A percentile compares a stretch with the other conserved stretches of the same genome.
These are phyloP conservation scores for Siniperca obscura DNA, from an alignment of 2,797 vertebrate genomes.

Conservation along the genomic window DNA sequence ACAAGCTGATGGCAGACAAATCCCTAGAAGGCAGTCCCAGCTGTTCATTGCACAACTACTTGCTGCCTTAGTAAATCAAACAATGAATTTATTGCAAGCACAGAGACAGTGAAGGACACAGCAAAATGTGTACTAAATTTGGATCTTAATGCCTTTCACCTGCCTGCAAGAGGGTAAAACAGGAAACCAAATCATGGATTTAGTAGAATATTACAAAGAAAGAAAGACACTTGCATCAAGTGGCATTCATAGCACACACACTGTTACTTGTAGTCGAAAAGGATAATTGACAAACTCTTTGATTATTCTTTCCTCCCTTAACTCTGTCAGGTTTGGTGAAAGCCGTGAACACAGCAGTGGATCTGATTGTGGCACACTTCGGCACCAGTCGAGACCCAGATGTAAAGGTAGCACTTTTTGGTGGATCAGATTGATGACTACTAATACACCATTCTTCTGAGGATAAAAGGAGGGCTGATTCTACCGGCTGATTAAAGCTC, in stretches of 20 bases:
- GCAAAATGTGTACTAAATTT: not conserved
- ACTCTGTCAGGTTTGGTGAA: constrained; percentile 89
- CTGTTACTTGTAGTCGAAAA: not conserved
- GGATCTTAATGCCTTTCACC: not conserved
- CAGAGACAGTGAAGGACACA: not conserved
- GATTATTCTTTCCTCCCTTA: not conserved
- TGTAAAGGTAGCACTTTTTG: constrained; percentile 87
- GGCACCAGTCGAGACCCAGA: constrained; percentile 95
- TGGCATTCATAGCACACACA: not conserved
- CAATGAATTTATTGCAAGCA: not conserved
- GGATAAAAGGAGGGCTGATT: not conserved
- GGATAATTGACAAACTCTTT: accelerated
- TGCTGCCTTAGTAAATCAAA: not conserved
- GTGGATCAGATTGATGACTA: not conserved
- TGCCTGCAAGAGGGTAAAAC: not conserved
- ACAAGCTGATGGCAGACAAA: not conserved
- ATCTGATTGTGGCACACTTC: constrained; percentile 97
- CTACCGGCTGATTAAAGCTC: not conserved
- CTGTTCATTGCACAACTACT: not conserved
- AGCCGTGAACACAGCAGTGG: constrained; percentile 95
- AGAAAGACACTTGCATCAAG: not conserved
- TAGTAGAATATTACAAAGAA: not conserved
- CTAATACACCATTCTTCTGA: not conserved
- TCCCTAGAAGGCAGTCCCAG: not conserved
- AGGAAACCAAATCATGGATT: not conserved